These are phyloP conservation scores for Xiphorhynchus elegans DNA, from an alignment of 2,113 vertebrate species.

Conservation along the genomic window DNA sequence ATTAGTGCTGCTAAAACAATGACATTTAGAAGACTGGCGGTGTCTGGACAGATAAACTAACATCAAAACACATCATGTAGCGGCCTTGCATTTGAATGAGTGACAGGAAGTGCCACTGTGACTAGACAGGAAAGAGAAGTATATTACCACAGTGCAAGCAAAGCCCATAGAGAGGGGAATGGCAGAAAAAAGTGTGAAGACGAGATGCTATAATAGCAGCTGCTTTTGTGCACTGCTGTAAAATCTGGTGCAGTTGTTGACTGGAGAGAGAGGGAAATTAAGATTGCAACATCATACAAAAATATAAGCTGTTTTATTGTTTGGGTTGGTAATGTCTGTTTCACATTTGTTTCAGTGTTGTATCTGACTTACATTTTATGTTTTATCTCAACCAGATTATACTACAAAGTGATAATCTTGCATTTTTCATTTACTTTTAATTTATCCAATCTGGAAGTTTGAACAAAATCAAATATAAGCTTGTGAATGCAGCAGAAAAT, in stretches of 20 bases:
- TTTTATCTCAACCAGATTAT: not conserved
- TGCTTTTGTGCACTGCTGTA: not conserved
- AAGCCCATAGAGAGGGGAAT: not conserved
- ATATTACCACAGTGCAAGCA: not conserved
- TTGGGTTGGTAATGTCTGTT: not conserved
- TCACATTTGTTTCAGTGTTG: not conserved
- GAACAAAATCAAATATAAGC: not conserved
- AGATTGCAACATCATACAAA: not conserved
- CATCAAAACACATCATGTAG: not conserved
- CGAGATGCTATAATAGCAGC: not conserved
- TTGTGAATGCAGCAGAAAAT: not conserved
- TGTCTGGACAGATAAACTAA: constrained; percentile 19
- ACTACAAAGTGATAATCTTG: not conserved
- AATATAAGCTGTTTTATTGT: not conserved
- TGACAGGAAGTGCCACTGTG: not conserved
- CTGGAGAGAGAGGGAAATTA: not conserved
- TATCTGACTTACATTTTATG: not conserved
- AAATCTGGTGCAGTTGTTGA: not conserved
- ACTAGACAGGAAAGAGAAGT: constrained; percentile 5
- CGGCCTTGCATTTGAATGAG: not conserved
- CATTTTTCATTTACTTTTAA: not conserved
- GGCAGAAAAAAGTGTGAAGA: not conserved
- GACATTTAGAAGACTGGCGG: not conserved
- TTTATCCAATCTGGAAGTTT: not conserved
- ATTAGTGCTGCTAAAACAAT: not conserved